Conservation (phyloP, 2,113 vertebrate species). For the cattle (Bos taurus) region ARS-UCD2.0 NC_037338.1:45897001-45897500, state of each 20-base stretch:
- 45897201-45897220: neutral
- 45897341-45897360: neutral
- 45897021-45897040: neutral
- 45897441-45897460: neutral
- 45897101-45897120: neutral
- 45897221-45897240: neutral
- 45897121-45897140: neutral
- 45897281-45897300: accelerated
- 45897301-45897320: neutral
- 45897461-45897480: neutral
- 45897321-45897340: neutral
- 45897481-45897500: neutral
- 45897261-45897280: neutral
- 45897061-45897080: neutral
- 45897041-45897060: neutral
- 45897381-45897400: neutral
- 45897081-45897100: neutral
- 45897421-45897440: neutral
- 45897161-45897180: neutral
- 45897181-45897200: neutral
- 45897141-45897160: neutral
- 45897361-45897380: neutral
- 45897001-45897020: neutral
- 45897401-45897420: no score
- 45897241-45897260: neutral